Evolutionary conservation across 1,140 invertebrate species (phyloP).

Genomic region (Lysiphlebus fabarum): DNA sequence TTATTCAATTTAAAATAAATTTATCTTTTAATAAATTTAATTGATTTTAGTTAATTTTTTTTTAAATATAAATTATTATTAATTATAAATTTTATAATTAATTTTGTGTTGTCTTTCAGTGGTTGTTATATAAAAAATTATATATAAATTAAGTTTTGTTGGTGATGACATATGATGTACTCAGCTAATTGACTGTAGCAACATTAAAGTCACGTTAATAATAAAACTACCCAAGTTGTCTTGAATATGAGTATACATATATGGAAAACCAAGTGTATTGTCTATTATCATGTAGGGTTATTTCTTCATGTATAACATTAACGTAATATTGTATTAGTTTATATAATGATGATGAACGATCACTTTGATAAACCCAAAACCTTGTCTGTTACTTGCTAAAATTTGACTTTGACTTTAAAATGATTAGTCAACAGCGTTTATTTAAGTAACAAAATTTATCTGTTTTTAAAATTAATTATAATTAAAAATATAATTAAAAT

Average conservation of each 20-base stretch:
- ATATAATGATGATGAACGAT: conserved; percentile 52
- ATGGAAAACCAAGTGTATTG: background rate
- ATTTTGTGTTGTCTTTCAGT: no score
- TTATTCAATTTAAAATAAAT: no score
- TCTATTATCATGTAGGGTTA: background rate
- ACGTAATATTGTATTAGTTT: background rate
- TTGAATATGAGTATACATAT: no score
- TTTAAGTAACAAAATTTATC: conserved; percentile 36
- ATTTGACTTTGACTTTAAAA: conserved; percentile 52
- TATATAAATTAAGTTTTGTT: no score
- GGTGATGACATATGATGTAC: conserved; percentile 18
- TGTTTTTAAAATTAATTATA: conserved; percentile 46
- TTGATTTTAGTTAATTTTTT: no score
- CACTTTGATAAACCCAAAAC: conserved; percentile 40
- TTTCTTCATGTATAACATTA: no score
- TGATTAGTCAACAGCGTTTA: conserved; percentile 50
- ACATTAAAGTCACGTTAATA: conserved; percentile 57
- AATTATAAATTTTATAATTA: no score
- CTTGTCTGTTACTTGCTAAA: conserved; percentile 34
- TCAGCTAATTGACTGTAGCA: conserved; percentile 47
- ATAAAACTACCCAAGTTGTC: conserved; percentile 35
- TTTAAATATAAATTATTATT: no score
- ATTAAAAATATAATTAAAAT: background rate
- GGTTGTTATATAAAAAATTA: no score
- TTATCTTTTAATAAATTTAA: no score